Conservation (phyloP, 1,140 invertebrate species). For the Orchestia grillus region DNA sequence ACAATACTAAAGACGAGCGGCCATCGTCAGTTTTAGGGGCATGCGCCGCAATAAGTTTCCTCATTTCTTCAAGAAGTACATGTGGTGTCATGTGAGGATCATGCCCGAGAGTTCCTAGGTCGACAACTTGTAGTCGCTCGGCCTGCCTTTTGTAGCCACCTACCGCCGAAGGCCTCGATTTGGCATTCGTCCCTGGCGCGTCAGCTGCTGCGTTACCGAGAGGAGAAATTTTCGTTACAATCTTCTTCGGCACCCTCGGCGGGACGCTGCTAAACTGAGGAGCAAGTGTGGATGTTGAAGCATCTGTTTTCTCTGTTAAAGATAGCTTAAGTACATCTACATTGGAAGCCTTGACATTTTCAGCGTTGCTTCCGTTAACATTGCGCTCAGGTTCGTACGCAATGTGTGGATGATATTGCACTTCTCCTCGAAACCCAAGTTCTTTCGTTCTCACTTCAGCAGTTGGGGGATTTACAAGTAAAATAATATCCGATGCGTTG, state of each 20-base stretch:
- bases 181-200: not conserved
- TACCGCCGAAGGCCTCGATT: not conserved
- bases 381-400: not conserved
- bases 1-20: not conserved
- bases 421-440: not conserved
- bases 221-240: conserved; percentile 37
- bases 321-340: not conserved
- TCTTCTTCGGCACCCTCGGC: conserved; percentile 3
- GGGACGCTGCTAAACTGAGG: not conserved
- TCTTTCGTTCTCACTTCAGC: not conserved
- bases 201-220: conserved; percentile 17
- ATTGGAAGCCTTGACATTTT: conserved; percentile 20
- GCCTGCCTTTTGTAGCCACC: not conserved
- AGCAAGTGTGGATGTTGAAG: not conserved
- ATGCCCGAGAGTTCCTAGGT: not conserved
- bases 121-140: not conserved
- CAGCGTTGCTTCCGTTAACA: not conserved
- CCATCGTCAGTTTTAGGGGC: not conserved
- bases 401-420: not conserved
- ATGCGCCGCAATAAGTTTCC: not conserved
- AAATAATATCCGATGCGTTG: not conserved
- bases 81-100: not conserved
- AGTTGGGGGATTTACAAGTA: not conserved
- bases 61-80: conserved; percentile 2
- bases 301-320: not conserved